Base-by-base conservation (phyloP, 2,888 invertebrate species). In the Bombylius major region DNA sequence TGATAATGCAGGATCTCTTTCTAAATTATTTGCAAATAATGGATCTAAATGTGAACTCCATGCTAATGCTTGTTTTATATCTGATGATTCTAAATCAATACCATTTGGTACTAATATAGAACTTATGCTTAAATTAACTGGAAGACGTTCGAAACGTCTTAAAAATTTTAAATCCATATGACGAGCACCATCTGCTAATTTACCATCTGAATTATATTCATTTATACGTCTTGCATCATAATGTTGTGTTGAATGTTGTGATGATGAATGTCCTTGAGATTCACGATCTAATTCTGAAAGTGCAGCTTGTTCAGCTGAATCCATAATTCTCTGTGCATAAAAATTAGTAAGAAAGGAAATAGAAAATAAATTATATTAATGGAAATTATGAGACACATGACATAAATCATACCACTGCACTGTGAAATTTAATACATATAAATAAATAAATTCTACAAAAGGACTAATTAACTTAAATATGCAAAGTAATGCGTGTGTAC, bases 41-140 rank as follows among this genome's bases (percentile, higher is more conserved):
- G 87, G 84, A 73, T 97, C 93, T 69, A 99, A 78, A 68, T 89
- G 87, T 64, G 90, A 87, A 54, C 96, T 95, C 98, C 98, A 99
- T 66, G 89, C 86, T 63, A 98, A 89, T 55, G 93, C 90, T 68
- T 89, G 86, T 66, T 90, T 80, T 23, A 97, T 87, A 64, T 90
- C 88, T 13, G 80, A 75, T 68, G 90, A 67, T 52, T 69, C 71
- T 61, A 73, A 62, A 59, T 71, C 68, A 53, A 75, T 66, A 52
- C 69, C 71, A 58, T 68, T 67, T 34, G 96, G 94, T 72, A 95
- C 84, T 61, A 97, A 83, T 62, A 95, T 88, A 53, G 93, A 89
- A 70, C 92, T 93, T 66, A 86, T 80, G 69, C 84, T 89, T 61
- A 85, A 81, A 72, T 91, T 92, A 58, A 91, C 87, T 33, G 87